Base-by-base conservation (phyloP, 2,113 vertebrate species). In the Eretmochelys imbricata region DNA sequence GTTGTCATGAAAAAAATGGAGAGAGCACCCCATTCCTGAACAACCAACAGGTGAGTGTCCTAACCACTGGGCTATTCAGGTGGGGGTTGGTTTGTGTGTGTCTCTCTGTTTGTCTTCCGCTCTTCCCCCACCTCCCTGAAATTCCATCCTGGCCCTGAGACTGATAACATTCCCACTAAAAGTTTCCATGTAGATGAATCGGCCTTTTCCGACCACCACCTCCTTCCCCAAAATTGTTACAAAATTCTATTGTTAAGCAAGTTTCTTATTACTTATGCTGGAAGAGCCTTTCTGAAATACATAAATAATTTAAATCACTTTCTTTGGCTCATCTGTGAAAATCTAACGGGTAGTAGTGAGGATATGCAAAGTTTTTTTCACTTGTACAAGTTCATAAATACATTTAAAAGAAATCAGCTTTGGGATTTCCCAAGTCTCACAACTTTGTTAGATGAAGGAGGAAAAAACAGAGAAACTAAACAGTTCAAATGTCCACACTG, bases 341-440 rank as follows among this genome's bases (percentile, higher is more conserved):
- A 94, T 57, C 35, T 96, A 38, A 29, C 38, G 81, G 82, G 89
- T 35, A 93, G 82, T 86, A 91, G 87, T 92, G 55, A 95, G 84
- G 75, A 29, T 82, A 54, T 5, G 81, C 50, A 75, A 59, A 82
- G 83, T 80, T 90, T 72, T 72, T 78, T 89, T 82, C 49, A 85
- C 24, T 93, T 83, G 5, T 84, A 14, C 49, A 88, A 53, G 55
- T 76, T 93, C 82, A 94, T 87, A 79, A 85, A 84, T 87, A 27
- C 8, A 78, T 97, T 91, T 72, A 59, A 57, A 91, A 69, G 14
- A 19, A 80, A 95, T 31, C 16, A 31, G 13, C 10, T 29, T 3
- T 10, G 5, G 85, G 80, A 86, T 82, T 48, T 11, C 24, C 51
- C 82, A 19, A 13, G 12, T 94, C 8, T 93, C n/a, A 29, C 35